Percentiles rank a stretch among this genome's conserved stretches.
These are phyloP conservation scores for Palloptera scutellata DNA, from an alignment of 2,888 invertebrate genomes.

Conservation along the genomic window DNA sequence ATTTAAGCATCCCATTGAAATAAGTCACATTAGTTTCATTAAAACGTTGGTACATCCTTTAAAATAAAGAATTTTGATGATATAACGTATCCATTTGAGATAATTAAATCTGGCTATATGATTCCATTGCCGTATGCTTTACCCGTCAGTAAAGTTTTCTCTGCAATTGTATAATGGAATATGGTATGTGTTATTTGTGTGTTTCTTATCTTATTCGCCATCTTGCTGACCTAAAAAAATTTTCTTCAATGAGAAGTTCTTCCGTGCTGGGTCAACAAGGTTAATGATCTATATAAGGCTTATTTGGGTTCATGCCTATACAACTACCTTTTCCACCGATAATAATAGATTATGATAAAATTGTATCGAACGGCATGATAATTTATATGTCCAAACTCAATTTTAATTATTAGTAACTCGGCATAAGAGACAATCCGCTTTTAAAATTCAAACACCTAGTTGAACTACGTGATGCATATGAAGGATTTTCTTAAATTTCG, in stretches of 20 bases:
- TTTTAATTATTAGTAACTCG: neutral
- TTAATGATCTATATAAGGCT: conserved; percentile 44
- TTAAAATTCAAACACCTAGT: conserved; percentile 16
- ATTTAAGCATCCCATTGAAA: neutral
- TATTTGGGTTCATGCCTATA: conserved; percentile 44
- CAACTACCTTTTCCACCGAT: conserved; percentile 38
- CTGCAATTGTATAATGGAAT: conserved; percentile 11
- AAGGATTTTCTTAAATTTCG: conserved; percentile 25
- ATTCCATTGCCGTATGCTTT: conserved; percentile 13
- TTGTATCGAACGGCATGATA: conserved; percentile 22
- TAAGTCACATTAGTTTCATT: conserved; percentile 3
- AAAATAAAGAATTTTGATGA: neutral
- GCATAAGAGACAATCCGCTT: neutral
- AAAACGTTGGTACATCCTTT: neutral
- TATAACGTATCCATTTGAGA: conserved; percentile 5
- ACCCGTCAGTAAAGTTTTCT: conserved; percentile 17
- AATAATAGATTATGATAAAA: conserved; percentile 42
- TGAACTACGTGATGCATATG: conserved; percentile 23
- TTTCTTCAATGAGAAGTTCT: conserved; percentile 38
- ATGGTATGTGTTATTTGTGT: conserved; percentile 11
- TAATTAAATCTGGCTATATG: conserved; percentile 16
- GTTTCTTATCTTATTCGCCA: neutral
- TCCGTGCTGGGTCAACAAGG: conserved; percentile 49
- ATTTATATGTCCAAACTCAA: neutral
- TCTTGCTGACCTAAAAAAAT: neutral